A percentile compares a stretch with the other conserved stretches of the same genome.
Conservation (phyloP, 2,888 invertebrate species). For the Diogma glabrata region DNA sequence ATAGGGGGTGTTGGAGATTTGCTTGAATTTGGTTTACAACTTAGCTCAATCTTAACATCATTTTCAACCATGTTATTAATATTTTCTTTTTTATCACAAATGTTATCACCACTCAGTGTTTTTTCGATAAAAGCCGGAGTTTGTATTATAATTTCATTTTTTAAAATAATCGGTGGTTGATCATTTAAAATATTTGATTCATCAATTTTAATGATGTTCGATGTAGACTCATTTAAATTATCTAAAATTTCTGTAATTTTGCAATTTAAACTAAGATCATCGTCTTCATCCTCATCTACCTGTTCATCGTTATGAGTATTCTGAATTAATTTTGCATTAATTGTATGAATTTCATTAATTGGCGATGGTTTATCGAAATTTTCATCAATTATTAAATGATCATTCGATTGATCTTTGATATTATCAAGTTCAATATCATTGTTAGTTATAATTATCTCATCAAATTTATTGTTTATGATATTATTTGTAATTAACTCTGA, state of each 20-base stretch:
- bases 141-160: not conserved
- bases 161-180: conserved; percentile 8
- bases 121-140: not conserved
- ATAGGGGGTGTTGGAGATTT: not conserved
- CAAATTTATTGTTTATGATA: too few species aligned
- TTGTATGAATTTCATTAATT: not conserved
- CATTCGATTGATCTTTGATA: too few species aligned
- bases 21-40: not conserved
- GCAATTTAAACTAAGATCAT: conserved; percentile 7
- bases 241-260: conserved; percentile 14
- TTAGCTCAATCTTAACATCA: not conserved
- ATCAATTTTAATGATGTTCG: not conserved
- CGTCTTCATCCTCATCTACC: conserved; percentile 11
- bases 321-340: not conserved
- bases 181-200: conserved; percentile 3
- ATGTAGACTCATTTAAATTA: conserved; percentile 4
- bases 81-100: conserved; percentile 19
- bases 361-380: too few species aligned
- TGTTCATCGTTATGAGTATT: conserved; percentile 1
- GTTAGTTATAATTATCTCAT: not conserved
- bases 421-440: not conserved
- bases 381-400: not conserved
- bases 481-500: not conserved
- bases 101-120: conserved; percentile 18
- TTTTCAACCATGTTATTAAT: conserved; percentile 13